Percentiles rank a stretch among this genome's conserved stretches.
phyloP scores from a whole-genome alignment of 1,140 invertebrate genomes.

The Agrilus planipennis region DNA sequence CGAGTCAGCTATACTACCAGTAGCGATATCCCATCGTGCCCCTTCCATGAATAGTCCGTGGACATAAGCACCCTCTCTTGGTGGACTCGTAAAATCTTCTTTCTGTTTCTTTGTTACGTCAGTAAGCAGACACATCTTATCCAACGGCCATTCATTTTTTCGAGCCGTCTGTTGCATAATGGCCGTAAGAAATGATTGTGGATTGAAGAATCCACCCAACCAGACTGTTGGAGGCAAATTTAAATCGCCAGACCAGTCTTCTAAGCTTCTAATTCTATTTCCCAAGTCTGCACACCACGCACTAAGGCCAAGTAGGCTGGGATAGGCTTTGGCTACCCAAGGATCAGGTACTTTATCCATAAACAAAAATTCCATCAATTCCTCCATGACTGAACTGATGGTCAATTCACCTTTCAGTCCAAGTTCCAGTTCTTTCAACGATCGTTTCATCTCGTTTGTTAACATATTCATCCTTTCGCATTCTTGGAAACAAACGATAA shows the following conservation, averaged over 20 bases:
- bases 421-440: conserved; percentile 68
- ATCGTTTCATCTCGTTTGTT: conserved; percentile 65
- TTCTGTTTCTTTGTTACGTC: conserved; percentile 89
- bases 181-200: conserved; percentile 91
- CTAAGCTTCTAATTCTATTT: conserved; percentile 62
- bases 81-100: conserved; percentile 65
- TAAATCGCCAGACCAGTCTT: conserved; percentile 70
- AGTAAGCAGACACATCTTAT: conserved; percentile 90
- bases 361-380: conserved; percentile 68
- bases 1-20: conserved; percentile 69
- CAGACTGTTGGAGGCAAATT: conserved; percentile 75
- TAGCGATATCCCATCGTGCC: conserved; percentile 74
- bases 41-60: conserved; percentile 89
- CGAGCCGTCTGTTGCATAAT: conserved; percentile 94
- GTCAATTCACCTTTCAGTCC: conserved; percentile 68
- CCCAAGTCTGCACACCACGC: conserved; percentile 83
- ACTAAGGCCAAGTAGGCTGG: conserved; percentile 71
- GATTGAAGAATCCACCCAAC: conserved; percentile 93
- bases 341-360: conserved; percentile 74
- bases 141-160: conserved; percentile 90
- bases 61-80: conserved; percentile 83
- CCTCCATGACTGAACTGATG: conserved; percentile 87
- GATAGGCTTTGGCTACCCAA: conserved; percentile 81
- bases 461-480: conserved; percentile 90
- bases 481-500: conserved; percentile 90